Base-by-base conservation (phyloP, 2,888 invertebrate species). In the Thymelicus lineola region DNA sequence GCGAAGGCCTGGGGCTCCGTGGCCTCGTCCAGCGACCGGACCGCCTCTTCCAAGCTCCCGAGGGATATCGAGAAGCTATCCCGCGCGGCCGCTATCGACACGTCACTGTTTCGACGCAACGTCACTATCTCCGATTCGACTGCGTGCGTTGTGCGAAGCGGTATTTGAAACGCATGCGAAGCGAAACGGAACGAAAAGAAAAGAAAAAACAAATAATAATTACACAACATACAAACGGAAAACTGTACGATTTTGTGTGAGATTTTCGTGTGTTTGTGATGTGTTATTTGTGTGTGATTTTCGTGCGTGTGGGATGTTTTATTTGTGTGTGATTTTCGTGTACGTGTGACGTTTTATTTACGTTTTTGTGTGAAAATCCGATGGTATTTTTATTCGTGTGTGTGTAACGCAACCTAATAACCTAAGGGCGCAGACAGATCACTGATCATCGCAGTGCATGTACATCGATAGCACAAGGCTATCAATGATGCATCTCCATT, bases 91-190 rank as follows among this genome's bases (percentile, higher is more conserved):
- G 88, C 88, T 6, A 91, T 84, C 0, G 86, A 83, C 0, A 94
- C 90, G 67, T 94, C 95, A 84, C 91, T 91, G 82, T 94, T 94
- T 75, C 94, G 94, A 0, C 93, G 88, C 9, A 93, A 80, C 0
- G 91, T 91, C 82, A 95, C 95, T 75, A 95, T 94, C 87, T 95
- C 95, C 69, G 93, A 91, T 67, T 86, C 87, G 75, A 89, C 89
- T 80, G 76, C 62, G 63, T 28, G 3, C 14, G 48, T 15, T 48
- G 17, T 87, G 88, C 88, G 76, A 87, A 86, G 86, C 82, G 77
- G 75, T 76, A 76, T 53, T 42, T 42, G 42, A 42, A 42, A 76
- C 79, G 79, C 79, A 75, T 53, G 53, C 53, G 20, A 79, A 76
- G 76, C 78, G 73, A 74, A 74, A 74, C 75, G 45, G 67, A 73